Percentiles rank a stretch among this genome's conserved stretches.
Conservation (phyloP, 2,888 invertebrate species). For the Ommatoiulus sabulosus region DNA sequence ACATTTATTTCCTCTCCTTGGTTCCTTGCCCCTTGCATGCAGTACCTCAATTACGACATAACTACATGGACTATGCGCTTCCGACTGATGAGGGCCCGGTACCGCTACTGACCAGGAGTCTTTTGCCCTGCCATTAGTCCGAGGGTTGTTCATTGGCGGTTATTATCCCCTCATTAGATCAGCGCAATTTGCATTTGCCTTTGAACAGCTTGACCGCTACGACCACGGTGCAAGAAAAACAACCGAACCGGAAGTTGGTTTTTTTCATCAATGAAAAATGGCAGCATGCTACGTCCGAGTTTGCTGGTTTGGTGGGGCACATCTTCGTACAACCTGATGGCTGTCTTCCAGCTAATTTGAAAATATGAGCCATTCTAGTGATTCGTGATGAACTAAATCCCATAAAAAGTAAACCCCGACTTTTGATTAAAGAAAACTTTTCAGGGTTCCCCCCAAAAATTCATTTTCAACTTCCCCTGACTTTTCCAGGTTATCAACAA, state of each 20-base stretch:
- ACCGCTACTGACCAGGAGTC: background rate
- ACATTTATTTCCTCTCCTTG: conserved; percentile 36
- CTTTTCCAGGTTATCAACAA: too few relatives aligned
- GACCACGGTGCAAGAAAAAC: background rate
- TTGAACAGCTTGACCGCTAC: background rate
- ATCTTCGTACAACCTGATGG: too few relatives aligned
- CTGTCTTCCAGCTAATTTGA: too few relatives aligned
- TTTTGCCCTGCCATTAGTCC: conserved; percentile 7
- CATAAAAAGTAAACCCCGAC: too few relatives aligned
- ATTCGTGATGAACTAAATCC: too few relatives aligned
- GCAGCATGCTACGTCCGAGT: too few relatives aligned
- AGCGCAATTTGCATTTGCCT: conserved; percentile 7
- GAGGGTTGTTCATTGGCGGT: background rate
- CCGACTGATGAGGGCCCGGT: background rate
- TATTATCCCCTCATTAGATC: background rate
- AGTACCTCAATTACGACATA: conserved; percentile 40
- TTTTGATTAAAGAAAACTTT: too few relatives aligned
- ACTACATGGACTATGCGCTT: conserved; percentile 4
- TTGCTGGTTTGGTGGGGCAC: too few relatives aligned
- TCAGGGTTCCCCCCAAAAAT: too few relatives aligned
- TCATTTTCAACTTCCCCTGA: too few relatives aligned
- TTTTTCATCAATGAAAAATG: background rate
- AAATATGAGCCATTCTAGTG: background rate
- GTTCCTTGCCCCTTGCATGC: conserved; percentile 31
- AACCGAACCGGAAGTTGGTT: background rate